Conservation (phyloP, 2,113 vertebrate genomes). For the Serilophus lunatus region DNA sequence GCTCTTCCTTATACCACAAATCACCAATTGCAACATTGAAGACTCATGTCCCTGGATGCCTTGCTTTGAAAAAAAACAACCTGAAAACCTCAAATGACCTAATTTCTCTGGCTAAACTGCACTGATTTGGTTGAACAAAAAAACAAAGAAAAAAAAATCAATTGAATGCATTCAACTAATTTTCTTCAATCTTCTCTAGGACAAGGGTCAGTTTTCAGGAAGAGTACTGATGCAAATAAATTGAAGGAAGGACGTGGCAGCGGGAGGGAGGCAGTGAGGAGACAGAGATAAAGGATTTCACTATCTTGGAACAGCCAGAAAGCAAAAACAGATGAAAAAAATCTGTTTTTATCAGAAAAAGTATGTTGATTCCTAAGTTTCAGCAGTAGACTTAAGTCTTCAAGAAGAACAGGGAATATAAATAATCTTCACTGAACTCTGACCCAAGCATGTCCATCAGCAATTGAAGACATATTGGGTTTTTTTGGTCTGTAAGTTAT, state of each 20-base stretch:
- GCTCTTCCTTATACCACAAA: neutral
- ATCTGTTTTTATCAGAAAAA: neutral
- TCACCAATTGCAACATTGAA: neutral
- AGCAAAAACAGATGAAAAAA: neutral
- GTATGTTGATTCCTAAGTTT: neutral
- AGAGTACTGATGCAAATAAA: neutral
- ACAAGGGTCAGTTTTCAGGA: neutral
- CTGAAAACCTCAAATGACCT: neutral
- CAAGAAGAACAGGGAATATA: neutral
- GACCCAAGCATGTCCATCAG: neutral
- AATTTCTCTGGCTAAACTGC: neutral
- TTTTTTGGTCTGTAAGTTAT: neutral
- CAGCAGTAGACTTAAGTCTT: neutral
- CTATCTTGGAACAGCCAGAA: neutral
- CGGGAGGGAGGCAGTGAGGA: neutral
- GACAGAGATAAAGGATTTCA: neutral
- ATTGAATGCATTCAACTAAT: neutral
- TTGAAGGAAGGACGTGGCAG: neutral
- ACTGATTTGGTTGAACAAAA: neutral
- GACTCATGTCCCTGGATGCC: neutral
- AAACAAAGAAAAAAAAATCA: neutral
- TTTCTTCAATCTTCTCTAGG: neutral
- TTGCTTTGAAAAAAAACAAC: neutral
- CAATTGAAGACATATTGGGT: neutral
- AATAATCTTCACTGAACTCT: neutral